phyloP scores from a whole-genome alignment of 2,797 vertebrate genomes.

The Antrozous pallidus region DNA sequence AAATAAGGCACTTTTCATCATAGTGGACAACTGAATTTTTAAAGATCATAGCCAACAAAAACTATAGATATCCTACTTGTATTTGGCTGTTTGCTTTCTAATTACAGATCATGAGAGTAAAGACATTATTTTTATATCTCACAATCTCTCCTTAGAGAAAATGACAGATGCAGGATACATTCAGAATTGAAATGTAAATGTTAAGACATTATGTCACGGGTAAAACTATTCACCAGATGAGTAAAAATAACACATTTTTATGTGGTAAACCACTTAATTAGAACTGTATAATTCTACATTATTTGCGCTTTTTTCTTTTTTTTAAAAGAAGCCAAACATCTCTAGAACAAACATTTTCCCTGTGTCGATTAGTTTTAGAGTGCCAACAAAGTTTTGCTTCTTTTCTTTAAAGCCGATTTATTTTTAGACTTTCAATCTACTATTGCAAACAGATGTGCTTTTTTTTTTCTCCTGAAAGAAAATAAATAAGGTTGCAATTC shows the following conservation, averaged over 20 bases:
- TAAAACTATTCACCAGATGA: constrained; percentile 61
- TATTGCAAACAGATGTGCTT: constrained; percentile 79
- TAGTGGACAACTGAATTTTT: neutral
- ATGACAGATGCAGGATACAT: constrained; percentile 50
- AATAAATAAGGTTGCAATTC: constrained; percentile 77
- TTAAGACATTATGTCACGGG: constrained; percentile 32
- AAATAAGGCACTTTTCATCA: neutral
- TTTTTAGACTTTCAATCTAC: constrained; percentile 76
- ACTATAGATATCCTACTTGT: neutral
- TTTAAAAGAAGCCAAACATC: constrained; percentile 52
- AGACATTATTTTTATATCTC: constrained; percentile 15
- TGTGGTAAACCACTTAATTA: constrained; percentile 54
- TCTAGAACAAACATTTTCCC: constrained; percentile 44
- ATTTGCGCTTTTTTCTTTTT: constrained; percentile 46
- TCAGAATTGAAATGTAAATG: constrained; percentile 52
- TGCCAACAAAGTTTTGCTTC: constrained; percentile 52
- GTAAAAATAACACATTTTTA: constrained; percentile 69
- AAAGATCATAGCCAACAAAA: neutral
- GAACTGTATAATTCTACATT: constrained; percentile 46
- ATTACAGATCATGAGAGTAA: constrained; percentile 15
- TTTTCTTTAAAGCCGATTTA: constrained; percentile 70
- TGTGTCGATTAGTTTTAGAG: constrained; percentile 47
- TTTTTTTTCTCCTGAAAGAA: constrained; percentile 61
- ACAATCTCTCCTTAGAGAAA: constrained; percentile 31
- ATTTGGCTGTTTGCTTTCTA: constrained; percentile 10